phyloP scores from a whole-genome alignment of 2,888 invertebrate species.

The Chrysopilus asiliformis region DNA sequence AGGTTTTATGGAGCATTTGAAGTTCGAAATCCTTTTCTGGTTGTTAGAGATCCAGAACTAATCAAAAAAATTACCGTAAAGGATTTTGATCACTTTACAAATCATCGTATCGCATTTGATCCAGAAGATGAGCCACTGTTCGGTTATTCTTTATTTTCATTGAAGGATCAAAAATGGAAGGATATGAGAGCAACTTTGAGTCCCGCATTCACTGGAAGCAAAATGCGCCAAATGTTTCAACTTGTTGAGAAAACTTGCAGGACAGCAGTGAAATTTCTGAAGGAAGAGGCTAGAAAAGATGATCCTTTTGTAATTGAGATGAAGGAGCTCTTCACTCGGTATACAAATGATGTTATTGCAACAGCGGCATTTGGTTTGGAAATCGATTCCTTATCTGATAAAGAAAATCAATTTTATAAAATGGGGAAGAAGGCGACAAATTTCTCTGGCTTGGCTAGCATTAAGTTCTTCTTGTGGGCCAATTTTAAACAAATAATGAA shows the following conservation, averaged over 20 bases:
- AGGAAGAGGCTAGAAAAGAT: neutral
- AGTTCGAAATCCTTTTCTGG: conserved; percentile 30
- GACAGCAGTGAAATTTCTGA: neutral
- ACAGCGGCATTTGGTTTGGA: conserved; percentile 37
- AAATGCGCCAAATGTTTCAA: conserved; percentile 37
- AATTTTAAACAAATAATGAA: conserved; percentile 18
- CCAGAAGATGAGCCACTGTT: conserved; percentile 38
- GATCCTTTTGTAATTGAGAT: conserved; percentile 24
- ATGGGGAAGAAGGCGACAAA: conserved; percentile 39
- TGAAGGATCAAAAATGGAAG: conserved; percentile 36
- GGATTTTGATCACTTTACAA: conserved; percentile 43
- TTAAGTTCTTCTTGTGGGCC: conserved; percentile 21
- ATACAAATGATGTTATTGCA: conserved; percentile 36
- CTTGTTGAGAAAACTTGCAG: conserved; percentile 3
- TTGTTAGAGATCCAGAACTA: conserved; percentile 43
- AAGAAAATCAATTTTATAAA: conserved; percentile 41
- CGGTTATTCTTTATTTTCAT: conserved; percentile 29
- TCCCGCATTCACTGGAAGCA: conserved; percentile 37
- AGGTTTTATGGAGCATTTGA: conserved; percentile 33
- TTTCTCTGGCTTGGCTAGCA: conserved; percentile 22
- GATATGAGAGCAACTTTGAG: conserved; percentile 37
- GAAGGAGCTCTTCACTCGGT: conserved; percentile 30
- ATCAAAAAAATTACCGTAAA: conserved; percentile 42
- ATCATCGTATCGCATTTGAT: conserved; percentile 35
- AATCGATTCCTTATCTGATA: conserved; percentile 41